Evolutionary conservation across 2,113 vertebrate species (phyloP).

Genomic region (Hepsetus odoe): DNA sequence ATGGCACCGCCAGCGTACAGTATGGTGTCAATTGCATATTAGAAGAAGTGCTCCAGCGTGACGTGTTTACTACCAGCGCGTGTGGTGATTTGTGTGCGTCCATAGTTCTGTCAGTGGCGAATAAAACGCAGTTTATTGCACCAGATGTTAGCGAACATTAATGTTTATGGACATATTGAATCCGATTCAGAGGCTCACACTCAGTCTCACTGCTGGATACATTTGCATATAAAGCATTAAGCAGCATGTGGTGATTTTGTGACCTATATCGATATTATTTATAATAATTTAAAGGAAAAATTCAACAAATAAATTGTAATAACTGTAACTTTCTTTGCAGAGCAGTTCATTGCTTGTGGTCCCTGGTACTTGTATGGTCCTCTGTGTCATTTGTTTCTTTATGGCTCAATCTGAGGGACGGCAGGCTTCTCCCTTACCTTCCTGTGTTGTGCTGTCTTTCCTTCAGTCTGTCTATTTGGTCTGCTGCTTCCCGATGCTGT

Average conservation of each 20-base stretch:
- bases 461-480: too few species aligned
- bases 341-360: too few species aligned
- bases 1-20: neutral
- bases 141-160: constrained; percentile 33
- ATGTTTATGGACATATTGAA: constrained; percentile 6
- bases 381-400: too few species aligned
- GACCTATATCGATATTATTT: too few species aligned
- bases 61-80: constrained; percentile 10
- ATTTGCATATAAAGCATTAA: neutral
- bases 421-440: too few species aligned
- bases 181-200: neutral
- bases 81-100: constrained; percentile 15
- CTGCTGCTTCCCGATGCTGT: too few species aligned
- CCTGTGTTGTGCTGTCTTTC: too few species aligned
- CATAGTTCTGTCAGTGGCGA: constrained; percentile 21
- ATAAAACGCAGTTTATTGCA: constrained; percentile 38
- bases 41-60: neutral
- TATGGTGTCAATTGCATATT: neutral
- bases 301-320: too few species aligned
- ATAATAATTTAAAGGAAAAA: too few species aligned
- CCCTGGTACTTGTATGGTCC: too few species aligned
- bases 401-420: too few species aligned
- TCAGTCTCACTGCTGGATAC: neutral
- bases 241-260: neutral
- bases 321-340: too few species aligned